Conservation (phyloP, 2,113 vertebrate species). For the Anas platyrhynchos region DNA sequence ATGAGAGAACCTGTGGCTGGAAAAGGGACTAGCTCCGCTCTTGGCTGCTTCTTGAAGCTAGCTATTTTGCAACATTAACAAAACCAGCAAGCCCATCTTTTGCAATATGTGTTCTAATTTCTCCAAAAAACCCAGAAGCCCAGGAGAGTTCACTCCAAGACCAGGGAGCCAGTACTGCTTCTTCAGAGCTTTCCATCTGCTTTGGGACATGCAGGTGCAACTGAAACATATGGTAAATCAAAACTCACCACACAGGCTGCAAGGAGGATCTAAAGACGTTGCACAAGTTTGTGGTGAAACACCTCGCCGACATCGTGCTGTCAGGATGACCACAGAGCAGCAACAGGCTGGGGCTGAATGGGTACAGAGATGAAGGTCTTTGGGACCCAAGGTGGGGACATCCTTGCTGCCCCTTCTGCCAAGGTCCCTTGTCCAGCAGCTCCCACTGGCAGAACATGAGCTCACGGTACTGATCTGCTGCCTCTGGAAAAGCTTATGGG, state of each 20-base stretch:
- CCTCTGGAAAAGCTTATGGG: neutral
- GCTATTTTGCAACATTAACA: neutral
- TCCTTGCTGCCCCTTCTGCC: neutral
- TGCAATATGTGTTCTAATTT: neutral
- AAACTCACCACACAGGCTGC: neutral
- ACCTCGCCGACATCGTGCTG: neutral
- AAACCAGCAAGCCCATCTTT: neutral
- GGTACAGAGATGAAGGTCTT: neutral
- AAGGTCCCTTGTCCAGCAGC: neutral
- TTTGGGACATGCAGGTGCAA: neutral
- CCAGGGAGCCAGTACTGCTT: neutral
- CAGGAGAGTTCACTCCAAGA: neutral
- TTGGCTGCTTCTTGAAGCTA: neutral
- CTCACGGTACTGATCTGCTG: neutral
- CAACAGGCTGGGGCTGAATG: neutral
- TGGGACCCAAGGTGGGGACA: neutral
- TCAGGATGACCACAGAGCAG: neutral
- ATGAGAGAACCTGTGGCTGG: neutral
- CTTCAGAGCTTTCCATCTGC: neutral
- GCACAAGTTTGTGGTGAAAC: neutral
- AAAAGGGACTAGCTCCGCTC: neutral
- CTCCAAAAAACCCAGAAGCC: neutral
- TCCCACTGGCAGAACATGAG: neutral
- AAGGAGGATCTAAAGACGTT: neutral
- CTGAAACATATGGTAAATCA: neutral